Conservation (phyloP, 2,113 vertebrate species). For the Isurus oxyrinchus region DNA sequence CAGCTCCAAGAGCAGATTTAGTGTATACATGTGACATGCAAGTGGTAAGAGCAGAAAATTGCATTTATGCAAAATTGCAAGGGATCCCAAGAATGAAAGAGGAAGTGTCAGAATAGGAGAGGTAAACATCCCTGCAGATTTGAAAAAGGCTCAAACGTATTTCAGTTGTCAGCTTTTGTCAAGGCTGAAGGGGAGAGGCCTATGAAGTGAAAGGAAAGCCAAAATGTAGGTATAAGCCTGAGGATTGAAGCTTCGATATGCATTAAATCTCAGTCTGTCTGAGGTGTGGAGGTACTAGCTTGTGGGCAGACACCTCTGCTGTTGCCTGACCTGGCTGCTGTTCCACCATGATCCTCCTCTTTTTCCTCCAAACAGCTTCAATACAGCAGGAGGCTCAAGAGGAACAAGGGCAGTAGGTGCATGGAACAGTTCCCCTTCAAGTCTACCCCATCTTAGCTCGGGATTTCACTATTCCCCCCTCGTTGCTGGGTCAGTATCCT, state of each 20-base stretch:
- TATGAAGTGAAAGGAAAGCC: not conserved
- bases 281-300: not conserved
- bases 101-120: not conserved
- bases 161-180: not conserved
- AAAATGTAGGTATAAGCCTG: not conserved
- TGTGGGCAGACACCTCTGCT: not conserved
- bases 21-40: not conserved
- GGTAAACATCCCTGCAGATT: not conserved
- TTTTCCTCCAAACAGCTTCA: not conserved
- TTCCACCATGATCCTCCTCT: not conserved
- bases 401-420: too few relatives aligned
- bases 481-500: not conserved
- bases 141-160: not conserved
- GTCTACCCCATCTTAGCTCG: not conserved
- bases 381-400: not conserved
- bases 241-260: too few relatives aligned
- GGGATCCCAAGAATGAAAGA: not conserved
- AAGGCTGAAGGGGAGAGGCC: not conserved
- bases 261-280: not conserved
- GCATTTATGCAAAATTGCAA: not conserved
- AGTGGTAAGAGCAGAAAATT: not conserved
- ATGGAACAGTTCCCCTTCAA: not conserved
- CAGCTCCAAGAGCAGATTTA: not conserved
- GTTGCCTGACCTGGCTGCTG: not conserved
- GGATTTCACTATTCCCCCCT: not conserved